Percentiles rank a stretch among this genome's conserved stretches.
Evolutionary conservation across 2,888 invertebrate genomes (phyloP).

Genomic region (Brenthis hecate): DNA sequence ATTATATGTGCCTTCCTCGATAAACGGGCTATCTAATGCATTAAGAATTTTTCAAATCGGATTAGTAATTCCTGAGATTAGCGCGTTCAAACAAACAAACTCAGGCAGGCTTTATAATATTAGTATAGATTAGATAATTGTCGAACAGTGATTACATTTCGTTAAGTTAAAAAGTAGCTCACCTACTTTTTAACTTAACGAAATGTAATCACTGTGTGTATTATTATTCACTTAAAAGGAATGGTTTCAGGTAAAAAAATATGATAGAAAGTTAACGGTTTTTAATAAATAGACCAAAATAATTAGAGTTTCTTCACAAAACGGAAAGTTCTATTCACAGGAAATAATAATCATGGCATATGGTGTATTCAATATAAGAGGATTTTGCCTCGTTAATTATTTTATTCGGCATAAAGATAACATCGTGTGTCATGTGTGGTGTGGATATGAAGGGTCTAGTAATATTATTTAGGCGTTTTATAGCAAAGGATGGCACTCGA

Average conservation of each 20-base stretch:
- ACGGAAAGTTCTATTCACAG: constrained; percentile 55
- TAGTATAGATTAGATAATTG: too few species aligned
- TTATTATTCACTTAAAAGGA: background rate
- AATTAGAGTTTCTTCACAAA: constrained; percentile 65
- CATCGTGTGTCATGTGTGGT: constrained; percentile 32
- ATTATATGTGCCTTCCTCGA: too few species aligned
- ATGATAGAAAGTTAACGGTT: constrained; percentile 53
- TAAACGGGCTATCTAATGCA: too few species aligned
- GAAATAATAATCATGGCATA: constrained; percentile 64
- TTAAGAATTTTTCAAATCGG: too few species aligned
- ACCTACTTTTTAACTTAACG: too few species aligned
- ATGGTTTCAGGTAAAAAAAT: constrained; percentile 33
- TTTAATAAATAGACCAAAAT: constrained; percentile 54
- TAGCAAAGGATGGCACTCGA: constrained; percentile 8
- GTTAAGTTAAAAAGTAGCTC: background rate
- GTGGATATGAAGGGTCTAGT: constrained; percentile 26
- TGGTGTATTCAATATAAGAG: constrained; percentile 46
- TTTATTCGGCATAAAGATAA: constrained; percentile 36
- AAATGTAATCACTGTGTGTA: too few species aligned
- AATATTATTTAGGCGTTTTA: constrained; percentile 24
- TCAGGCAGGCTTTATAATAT: too few species aligned
- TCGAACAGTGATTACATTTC: too few species aligned
- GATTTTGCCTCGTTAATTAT: constrained; percentile 34
- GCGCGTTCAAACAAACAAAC: too few species aligned
- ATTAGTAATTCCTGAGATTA: too few species aligned